Percentiles rank a stretch among this genome's conserved stretches.
Conservation (phyloP, 2,888 invertebrate species). For the Caradrina kadenii region DNA sequence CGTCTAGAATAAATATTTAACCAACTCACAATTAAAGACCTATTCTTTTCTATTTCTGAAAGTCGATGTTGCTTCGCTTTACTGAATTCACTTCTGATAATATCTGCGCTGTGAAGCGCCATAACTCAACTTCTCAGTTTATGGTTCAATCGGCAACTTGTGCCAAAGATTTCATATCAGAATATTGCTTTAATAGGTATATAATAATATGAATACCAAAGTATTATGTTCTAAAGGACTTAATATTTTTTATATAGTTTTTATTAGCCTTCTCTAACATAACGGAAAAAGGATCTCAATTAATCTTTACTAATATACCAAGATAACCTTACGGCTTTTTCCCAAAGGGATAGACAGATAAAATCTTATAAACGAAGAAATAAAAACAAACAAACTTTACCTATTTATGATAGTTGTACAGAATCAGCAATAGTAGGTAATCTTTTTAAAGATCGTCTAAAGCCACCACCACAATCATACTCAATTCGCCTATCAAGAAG, state of each 20-base stretch:
- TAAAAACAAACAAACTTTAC: no score
- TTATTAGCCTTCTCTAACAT: background rate
- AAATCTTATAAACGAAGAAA: no score
- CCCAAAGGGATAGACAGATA: no score
- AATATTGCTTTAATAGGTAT: conserved; percentile 38
- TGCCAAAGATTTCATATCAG: conserved; percentile 46
- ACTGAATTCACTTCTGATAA: conserved; percentile 23
- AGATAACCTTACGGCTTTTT: no score
- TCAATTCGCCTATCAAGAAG: no score
- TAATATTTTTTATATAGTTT: no score
- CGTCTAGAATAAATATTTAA: conserved; percentile 16
- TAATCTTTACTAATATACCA: background rate
- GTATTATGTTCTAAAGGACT: no score
- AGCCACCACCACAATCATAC: no score
- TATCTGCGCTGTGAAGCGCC: conserved; percentile 25
- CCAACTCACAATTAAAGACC: conserved; percentile 2
- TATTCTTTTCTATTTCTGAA: background rate
- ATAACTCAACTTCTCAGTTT: conserved; percentile 34
- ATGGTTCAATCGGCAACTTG: conserved; percentile 35
- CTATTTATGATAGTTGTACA: no score
- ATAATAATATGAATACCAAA: conserved; percentile 21
- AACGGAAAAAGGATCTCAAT: conserved; percentile 24
- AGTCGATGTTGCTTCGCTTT: conserved; percentile 17
- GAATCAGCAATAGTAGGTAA: no score
- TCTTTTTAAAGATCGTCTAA: no score